Evolutionary conservation across 2,113 vertebrate genomes (phyloP), one percentile per base, ranked within the genome.

Genomic region (Callipepla squamata): DNA sequence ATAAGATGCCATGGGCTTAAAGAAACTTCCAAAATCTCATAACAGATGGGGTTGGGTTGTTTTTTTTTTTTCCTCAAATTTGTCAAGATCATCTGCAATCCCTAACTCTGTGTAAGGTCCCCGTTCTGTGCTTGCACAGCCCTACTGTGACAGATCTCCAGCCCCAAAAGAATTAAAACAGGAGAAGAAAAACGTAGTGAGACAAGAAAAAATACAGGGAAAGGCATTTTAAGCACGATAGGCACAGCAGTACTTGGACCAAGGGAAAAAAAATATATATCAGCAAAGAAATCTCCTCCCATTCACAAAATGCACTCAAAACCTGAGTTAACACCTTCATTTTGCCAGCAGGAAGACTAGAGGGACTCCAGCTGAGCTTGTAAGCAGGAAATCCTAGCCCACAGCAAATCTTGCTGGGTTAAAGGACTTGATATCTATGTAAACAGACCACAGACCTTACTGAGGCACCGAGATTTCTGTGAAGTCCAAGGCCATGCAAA

Each of bases 371-470:
- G 66, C 82, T 90, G 89, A 70, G 68, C 44, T 80, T 80, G 44
- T 92, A 90, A 91, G 89, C 72, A 76, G 90, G 87, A 92, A 92
- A 94, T 73, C 55, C 75, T 90, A 94, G 85, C 65, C 76, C 68
- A 91, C 2, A 83, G 87, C 89, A 94, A 91, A 92, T 87, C 93
- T 92, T 65, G 89, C 85, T 91, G 76, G 89, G 91, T 90, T 96
- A 91, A 95, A 96, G 94, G 93, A 92, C 89, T 94, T 90, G 57
- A 3, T 93, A 92, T 91, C 93, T 92, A 48, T 65, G 80, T 89
- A 95, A 94, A 96, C 94, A 96, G 85, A 92, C 51, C 79, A 94
- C 89, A 94, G 87, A 92, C 82, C 82, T 94, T 53, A 91, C 28
- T 0, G 1, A 91, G 82, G 72, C 85, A 80, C 82, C 44, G 53